Conservation (phyloP, 1,140 invertebrate genomes). For the Idris sp. region DNA sequence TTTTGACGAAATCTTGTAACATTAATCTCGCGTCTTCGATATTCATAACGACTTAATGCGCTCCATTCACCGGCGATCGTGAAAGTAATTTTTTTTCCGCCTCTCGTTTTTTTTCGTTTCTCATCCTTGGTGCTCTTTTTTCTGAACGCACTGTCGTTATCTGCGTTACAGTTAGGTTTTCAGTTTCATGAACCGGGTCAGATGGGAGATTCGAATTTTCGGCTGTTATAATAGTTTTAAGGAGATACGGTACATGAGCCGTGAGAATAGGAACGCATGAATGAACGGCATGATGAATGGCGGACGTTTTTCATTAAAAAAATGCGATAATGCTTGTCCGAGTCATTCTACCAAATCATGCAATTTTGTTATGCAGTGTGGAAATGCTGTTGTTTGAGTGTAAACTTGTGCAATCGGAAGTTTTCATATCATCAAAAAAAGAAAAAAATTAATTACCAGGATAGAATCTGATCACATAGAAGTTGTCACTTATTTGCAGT, state of each 20-base stretch:
- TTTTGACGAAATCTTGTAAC: too few species aligned
- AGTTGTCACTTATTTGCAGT: neutral
- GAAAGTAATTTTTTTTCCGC: too few species aligned
- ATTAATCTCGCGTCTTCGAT: too few species aligned
- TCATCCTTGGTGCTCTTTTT: too few species aligned
- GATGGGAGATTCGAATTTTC: slow-evolving; percentile 25
- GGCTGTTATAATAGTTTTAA: slow-evolving; percentile 38
- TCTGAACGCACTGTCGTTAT: neutral
- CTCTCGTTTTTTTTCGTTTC: too few species aligned
- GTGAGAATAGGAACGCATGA: slow-evolving; percentile 61
- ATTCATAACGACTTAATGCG: too few species aligned
- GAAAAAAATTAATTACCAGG: neutral
- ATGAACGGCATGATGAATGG: slow-evolving; percentile 57
- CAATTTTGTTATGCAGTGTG: slow-evolving; percentile 31
- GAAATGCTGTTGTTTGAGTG: slow-evolving; percentile 33
- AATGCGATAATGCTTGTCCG: slow-evolving; percentile 43
- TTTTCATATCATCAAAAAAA: neutral
- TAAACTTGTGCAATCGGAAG: slow-evolving; percentile 18
- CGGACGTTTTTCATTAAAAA: slow-evolving; percentile 51
- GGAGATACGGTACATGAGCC: slow-evolving; percentile 58
- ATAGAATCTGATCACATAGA: slow-evolving; percentile 1
- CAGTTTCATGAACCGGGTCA: slow-evolving; percentile 27
- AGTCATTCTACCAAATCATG: slow-evolving; percentile 47
- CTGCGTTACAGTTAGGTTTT: slow-evolving; percentile 12
- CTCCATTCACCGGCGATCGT: too few species aligned